Evolutionary conservation across 64 coral and sea anemone species (phyloP).

Genomic region (Montipora cactus): DNA sequence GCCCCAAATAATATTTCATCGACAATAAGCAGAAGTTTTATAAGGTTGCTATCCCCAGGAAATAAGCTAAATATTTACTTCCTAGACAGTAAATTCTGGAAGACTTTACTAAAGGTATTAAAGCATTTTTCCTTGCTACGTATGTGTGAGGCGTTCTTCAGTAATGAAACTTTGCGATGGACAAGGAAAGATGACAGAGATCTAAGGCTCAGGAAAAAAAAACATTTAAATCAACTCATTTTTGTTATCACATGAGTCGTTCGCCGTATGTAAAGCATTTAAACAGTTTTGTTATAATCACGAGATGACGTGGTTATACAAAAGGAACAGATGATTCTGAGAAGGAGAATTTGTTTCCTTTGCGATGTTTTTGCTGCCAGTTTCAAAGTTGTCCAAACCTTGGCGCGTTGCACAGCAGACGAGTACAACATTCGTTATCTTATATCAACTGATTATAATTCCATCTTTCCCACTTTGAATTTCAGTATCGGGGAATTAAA

Average conservation of each 20-base stretch:
- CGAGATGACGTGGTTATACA: neutral
- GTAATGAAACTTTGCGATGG: too few species aligned
- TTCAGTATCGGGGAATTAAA: too few species aligned
- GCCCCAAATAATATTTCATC: constrained; percentile 1
- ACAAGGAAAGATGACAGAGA: too few species aligned
- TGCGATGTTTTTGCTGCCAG: neutral
- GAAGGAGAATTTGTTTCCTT: neutral
- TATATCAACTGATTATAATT: too few species aligned
- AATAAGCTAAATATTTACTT: constrained; percentile 37
- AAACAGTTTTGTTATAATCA: neutral
- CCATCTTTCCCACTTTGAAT: too few species aligned
- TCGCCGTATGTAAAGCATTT: neutral
- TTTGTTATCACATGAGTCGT: neutral
- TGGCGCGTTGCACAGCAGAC: too few species aligned
- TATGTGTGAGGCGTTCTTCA: neutral
- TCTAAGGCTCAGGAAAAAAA: neutral
- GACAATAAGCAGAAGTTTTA: neutral
- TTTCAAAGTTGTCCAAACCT: too few species aligned
- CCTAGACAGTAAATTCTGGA: neutral
- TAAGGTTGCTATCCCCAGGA: neutral
- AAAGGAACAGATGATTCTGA: neutral
- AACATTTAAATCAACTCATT: neutral
- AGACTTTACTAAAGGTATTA: neutral
- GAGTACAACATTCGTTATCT: too few species aligned
- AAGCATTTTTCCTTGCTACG: neutral